Base-by-base conservation (phyloP, 2,888 invertebrate genomes). In the Tenthredo mesomela region DNA sequence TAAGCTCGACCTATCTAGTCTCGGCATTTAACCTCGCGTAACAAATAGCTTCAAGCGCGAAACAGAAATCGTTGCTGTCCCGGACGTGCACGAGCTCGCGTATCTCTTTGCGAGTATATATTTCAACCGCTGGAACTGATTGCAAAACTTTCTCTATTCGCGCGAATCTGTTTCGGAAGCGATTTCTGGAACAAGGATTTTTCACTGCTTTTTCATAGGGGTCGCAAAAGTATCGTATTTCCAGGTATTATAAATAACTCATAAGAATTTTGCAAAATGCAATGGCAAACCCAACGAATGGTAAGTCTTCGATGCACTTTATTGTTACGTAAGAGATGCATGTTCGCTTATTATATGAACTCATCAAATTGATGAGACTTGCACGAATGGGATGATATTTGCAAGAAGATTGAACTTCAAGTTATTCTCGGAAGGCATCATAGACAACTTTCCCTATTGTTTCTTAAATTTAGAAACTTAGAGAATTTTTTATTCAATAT, bases 121-220 rank as follows among this genome's bases (percentile, higher is more conserved):
- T 80, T 80, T 80, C 80, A 80, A 80, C 80, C 80, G 40, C 80
- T 80, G 80, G 40, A 58, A 80, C 80, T 80, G 80, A 80, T 80
- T 80, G 61, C 58, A 61, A 80, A 61, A 80, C 80, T 80, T 58
- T 61, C n/a, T 12, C 80, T 10, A 61, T 61, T 61, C 80, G 21
- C 37, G 18, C 5, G 54, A 77, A 29, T 50, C 77, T 77, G 54
- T 33, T 77, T 54, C 77, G n/a, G 43, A 73, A 73, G 43, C 77
- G 77, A 50, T 54, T 75, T 21, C 75, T 47, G 18, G 47, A 75
- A 47, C 43, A n/a, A 47, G n/a, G 47, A 75, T 21, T 50, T 50
- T 77, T 33, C 25, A 40, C 21, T 43, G n/a, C 18, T 43, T 9
- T 43, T 43, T 10, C 9, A 43, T 43, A 7, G 10, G n/a, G 21